phyloP scores from a whole-genome alignment of 2,888 invertebrate genomes.

The Gastrophysa polygoni region DNA sequence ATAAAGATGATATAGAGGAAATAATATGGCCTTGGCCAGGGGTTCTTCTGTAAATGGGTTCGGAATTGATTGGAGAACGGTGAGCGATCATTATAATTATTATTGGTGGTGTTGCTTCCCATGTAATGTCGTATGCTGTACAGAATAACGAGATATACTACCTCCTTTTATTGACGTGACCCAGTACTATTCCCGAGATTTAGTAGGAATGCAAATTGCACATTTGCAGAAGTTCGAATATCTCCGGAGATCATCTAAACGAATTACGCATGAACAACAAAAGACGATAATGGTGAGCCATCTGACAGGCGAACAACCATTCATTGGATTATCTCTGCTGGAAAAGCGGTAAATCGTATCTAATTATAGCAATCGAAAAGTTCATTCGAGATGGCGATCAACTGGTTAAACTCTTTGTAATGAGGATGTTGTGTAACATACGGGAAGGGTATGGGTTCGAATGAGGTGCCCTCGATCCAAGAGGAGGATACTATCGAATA shows the following conservation, averaged over 20 bases:
- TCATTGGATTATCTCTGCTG: background rate
- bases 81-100: too few species aligned
- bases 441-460: too few species aligned
- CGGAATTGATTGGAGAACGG: too few species aligned
- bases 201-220: background rate
- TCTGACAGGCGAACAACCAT: slow-evolving; percentile 6
- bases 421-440: background rate
- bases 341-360: slow-evolving; percentile 21
- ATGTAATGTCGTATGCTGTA: too few species aligned
- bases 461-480: background rate
- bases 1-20: too few species aligned
- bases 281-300: background rate
- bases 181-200: too few species aligned
- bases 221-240: background rate
- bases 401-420: slow-evolving; percentile 15
- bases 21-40: too few species aligned
- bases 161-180: too few species aligned
- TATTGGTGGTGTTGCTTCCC: too few species aligned
- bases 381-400: slow-evolving; percentile 24
- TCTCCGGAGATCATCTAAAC: background rate
- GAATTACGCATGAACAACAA: background rate
- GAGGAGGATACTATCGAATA: background rate
- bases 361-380: slow-evolving; percentile 24
- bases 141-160: too few species aligned
- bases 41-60: too few species aligned